Base-by-base conservation (phyloP, 2,888 invertebrate species). In the Eudasyphora cyanicolor region DNA sequence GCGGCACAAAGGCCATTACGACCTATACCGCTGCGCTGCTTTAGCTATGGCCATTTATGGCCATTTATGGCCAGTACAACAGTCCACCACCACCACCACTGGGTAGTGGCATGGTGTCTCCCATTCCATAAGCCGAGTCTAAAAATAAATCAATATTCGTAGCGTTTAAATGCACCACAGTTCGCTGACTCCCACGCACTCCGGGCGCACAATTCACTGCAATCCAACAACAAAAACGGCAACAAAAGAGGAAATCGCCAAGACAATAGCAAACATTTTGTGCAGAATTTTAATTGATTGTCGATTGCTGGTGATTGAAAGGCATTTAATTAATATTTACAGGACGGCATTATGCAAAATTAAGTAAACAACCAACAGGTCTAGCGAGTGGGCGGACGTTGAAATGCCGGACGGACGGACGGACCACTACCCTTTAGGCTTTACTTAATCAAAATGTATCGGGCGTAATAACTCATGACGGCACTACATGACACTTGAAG, bases 271-370 rank as follows among this genome's bases (percentile, higher is more conserved):
- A 29, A 10, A 70, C 54, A 57, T 49, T n/a, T n/a, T 17, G 35
- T 73, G 38, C 79, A 73, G 60, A 64, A 76, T 74, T 75, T 71
- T 70, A 82, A 78, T 82, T 75, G 64, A 64, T 76, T 76, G 45
- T 38, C 60, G 19, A 51, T 78, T 71, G 64, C 8, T 49, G 51
- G 42, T 79, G 64, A 75, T 76, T 17, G 71, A 81, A 84, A 71
- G 42, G 45, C 69, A 60, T 49, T 75, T 78, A 78, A 79, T 73
- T 73, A 76, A 60, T 76, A 78, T 76, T 78, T 71, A 6, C 78
- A 67, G 32, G 42, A 75, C 64, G 75, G 24, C 38, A 67, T 67
- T 67, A 42, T 67, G 67, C 17, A 67, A 67, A 67, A n/a, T n/a
- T n/a, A n/a, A n/a, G 38, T 24, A 67, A 67, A 67, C 42, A 42